Evolutionary conservation across 2,113 vertebrate genomes (phyloP), one percentile per base, ranked within the genome.

Genomic region (Ctenodactylus gundi): DNA sequence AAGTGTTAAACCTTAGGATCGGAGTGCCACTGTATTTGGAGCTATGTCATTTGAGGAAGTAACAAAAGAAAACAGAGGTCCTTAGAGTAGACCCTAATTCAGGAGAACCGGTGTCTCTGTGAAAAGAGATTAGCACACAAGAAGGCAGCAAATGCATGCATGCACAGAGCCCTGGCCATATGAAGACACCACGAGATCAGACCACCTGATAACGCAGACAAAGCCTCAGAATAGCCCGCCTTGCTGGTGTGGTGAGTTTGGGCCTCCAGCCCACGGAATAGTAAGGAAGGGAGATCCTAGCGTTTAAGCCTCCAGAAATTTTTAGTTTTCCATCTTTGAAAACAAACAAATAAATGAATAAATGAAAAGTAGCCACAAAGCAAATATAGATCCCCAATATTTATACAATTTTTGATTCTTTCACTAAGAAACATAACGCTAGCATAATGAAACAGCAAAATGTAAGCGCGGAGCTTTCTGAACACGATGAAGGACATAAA

Each of bases 241-340:
- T 0, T 7, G 3, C 1, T 1, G 13, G 31, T 4, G 21, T 21
- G 23, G 12, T 23, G 18, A 18, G 4, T 13, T 85, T 18, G 2
- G 31, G 25, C 25, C 41, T 31, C 7, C 7, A 39, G 17, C 41
- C 60, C 78, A 51, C 9, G 14, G 9, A 67, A 44, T 11, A 31
- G 49, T 5, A 17, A 55, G 60, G 49, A 21, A 46, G 55, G 23
- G 27, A 8, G 6, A 4, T 17, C 57, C 20, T 27, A 7, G 2
- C 25, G 25, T 51, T 31, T 18, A 60, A 55, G 46, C 29, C 51
- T 70, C 1, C n/a, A n/a, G 7, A 21, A 58, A 4, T 39, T 23
- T 72, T 58, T 31, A 27, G 23, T 27, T 46, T 18, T 25, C 18
- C 29, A 25, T 23, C 4, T 34, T 75, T 51, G 49, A 49, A 75